These are phyloP conservation scores for Ictidomys tridecemlineatus DNA, from an alignment of 2,113 vertebrate genomes.

Conservation along the genomic window DNA sequence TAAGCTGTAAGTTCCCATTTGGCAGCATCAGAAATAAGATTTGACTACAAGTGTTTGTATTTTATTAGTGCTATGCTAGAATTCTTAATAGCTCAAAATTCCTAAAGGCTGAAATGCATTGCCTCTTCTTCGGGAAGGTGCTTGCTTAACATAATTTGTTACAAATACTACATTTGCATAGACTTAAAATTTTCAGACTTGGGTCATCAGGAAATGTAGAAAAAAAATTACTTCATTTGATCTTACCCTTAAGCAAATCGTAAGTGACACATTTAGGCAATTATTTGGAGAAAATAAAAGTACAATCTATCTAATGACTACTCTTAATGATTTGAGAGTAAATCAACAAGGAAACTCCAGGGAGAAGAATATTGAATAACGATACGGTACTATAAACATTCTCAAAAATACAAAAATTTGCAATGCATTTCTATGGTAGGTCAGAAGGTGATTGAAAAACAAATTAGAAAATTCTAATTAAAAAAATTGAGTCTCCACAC, in stretches of 20 bases:
- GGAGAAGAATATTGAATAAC: constrained; percentile 46
- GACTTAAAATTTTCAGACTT: constrained; percentile 51
- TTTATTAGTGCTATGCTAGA: constrained; percentile 87
- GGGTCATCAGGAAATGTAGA: constrained; percentile 56
- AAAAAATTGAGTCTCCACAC: background rate
- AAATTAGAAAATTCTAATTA: constrained; percentile 19
- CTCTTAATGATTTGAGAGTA: constrained; percentile 77
- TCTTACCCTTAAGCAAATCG: constrained; percentile 75
- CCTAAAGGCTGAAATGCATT: constrained; percentile 78
- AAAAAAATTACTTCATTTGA: constrained; percentile 74
- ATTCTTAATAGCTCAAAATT: constrained; percentile 84
- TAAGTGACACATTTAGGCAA: constrained; percentile 82
- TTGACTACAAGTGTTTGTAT: constrained; percentile 87
- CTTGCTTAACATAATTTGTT: background rate
- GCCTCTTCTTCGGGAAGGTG: constrained; percentile 63
- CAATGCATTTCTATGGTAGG: background rate
- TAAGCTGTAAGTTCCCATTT: constrained; percentile 87
- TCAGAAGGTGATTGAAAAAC: background rate
- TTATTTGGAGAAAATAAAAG: constrained; percentile 75
- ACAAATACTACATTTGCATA: constrained; percentile 60
- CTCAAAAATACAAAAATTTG: background rate
- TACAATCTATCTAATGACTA: constrained; percentile 68
- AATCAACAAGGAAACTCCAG: constrained; percentile 72
- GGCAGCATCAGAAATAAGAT: constrained; percentile 88
- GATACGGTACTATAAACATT: background rate